Percentiles rank a stretch among this genome's conserved stretches.
Evolutionary conservation across 2,888 invertebrate genomes (phyloP).

Genomic region (Chamaedrilus cognettii): DNA sequence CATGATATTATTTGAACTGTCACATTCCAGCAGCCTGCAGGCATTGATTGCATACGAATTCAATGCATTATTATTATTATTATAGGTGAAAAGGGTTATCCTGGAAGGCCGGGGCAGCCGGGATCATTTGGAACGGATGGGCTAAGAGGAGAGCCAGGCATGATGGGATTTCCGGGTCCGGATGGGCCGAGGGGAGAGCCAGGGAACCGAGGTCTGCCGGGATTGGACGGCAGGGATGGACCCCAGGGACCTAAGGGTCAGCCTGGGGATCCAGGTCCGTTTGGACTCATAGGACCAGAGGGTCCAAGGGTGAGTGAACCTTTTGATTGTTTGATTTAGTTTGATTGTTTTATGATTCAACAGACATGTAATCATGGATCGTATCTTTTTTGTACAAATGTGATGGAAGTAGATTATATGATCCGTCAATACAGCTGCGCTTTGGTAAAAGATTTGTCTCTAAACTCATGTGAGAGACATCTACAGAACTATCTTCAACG

Average conservation of each 20-base stretch:
- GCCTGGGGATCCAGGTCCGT: slow-evolving; percentile 28
- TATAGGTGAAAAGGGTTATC: slow-evolving; percentile 18
- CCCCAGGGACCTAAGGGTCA: slow-evolving; percentile 3
- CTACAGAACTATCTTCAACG: too few relatives aligned
- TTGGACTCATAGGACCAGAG: slow-evolving; percentile 35
- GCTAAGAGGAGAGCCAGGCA: slow-evolving; percentile 13
- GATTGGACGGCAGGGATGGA: slow-evolving; percentile 7
- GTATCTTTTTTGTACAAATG: too few relatives aligned
- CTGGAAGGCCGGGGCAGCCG: slow-evolving; percentile 22
- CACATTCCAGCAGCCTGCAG: too few relatives aligned
- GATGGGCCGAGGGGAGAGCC: slow-evolving; percentile 23
- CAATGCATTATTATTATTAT: background rate
- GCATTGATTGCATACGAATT: too few relatives aligned
- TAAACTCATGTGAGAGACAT: too few relatives aligned
- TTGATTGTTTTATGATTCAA: slow-evolving; percentile 3
- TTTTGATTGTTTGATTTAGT: background rate
- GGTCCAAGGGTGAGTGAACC: background rate
- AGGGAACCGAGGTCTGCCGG: background rate
- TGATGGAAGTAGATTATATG: too few relatives aligned
- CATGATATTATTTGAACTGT: too few relatives aligned
- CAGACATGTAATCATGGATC: too few relatives aligned
- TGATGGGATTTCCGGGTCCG: slow-evolving; percentile 40
- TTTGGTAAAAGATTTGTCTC: too few relatives aligned
- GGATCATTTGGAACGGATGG: slow-evolving; percentile 28
- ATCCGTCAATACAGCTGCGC: too few relatives aligned